These are phyloP conservation scores for Rhynchomys soricoides DNA, from an alignment of 2,113 vertebrate species.

Conservation along the genomic window DNA sequence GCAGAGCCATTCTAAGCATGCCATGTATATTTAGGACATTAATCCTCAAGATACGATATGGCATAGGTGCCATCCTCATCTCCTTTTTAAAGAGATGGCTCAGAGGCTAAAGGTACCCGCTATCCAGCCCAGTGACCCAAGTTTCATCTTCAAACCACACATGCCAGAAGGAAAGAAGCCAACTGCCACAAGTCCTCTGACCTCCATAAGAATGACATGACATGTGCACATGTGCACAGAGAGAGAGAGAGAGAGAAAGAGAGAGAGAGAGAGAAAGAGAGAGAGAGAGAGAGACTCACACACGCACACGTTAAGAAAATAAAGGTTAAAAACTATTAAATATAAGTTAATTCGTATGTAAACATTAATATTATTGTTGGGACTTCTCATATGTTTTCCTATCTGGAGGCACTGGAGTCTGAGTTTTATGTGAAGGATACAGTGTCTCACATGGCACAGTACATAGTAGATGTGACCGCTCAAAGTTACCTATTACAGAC, in stretches of 20 bases:
- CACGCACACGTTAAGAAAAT: neutral
- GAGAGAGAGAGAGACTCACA: too few species aligned
- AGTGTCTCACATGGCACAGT: neutral
- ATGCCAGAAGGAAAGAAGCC: neutral
- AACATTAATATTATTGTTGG: neutral
- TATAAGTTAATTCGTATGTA: neutral
- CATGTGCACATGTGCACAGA: neutral
- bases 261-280: too few species aligned
- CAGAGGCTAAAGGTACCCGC: neutral
- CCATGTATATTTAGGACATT: neutral
- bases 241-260: too few species aligned
- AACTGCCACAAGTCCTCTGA: neutral
- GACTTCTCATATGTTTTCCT: neutral
- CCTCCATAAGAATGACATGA: too few species aligned
- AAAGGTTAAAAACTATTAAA: neutral
- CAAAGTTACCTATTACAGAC: neutral
- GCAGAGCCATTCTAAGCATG: neutral
- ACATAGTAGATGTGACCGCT: slow-evolving; percentile 6
- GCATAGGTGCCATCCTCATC: neutral
- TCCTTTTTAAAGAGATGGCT: neutral
- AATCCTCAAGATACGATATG: neutral
- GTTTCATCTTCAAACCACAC: neutral
- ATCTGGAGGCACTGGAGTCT: neutral
- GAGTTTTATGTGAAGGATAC: neutral
- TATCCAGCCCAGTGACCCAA: neutral